These are phyloP conservation scores for Salarias fasciatus DNA, from an alignment of 2,797 vertebrate species.

Conservation along the genomic window DNA sequence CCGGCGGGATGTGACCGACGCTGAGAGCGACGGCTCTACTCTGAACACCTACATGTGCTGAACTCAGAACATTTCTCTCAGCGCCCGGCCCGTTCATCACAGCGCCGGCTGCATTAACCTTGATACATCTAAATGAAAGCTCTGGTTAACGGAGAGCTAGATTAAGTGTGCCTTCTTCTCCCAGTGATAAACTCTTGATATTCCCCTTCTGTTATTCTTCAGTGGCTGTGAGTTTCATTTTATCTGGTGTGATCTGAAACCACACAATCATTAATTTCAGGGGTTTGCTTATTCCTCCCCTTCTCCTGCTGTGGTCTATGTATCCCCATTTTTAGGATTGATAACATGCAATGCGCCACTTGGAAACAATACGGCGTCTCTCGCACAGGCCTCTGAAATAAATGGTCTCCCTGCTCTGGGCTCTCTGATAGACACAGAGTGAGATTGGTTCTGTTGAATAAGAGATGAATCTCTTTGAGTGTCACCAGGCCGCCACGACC, in stretches of 20 bases:
- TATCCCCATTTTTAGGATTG: constrained; percentile 68
- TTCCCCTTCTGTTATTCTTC: constrained; percentile 35
- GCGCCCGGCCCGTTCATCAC: constrained; percentile 27
- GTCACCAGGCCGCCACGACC: constrained; percentile 69
- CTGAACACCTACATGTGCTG: constrained; percentile 23
- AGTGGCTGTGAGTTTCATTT: constrained; percentile 38
- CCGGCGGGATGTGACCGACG: constrained; percentile 23
- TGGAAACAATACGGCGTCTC: constrained; percentile 60
- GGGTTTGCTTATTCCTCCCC: constrained; percentile 37
- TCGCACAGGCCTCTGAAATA: constrained; percentile 61
- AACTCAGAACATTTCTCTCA: constrained; percentile 29
- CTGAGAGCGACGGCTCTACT: constrained; percentile 4
- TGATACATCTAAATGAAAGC: constrained; percentile 48
- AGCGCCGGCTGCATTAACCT: constrained; percentile 47
- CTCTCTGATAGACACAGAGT: constrained; percentile 74
- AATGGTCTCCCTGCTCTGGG: constrained; percentile 62
- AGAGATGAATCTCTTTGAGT: constrained; percentile 78
- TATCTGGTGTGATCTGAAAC: constrained; percentile 59
- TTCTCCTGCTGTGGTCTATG: constrained; percentile 29
- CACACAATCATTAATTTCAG: constrained; percentile 57
- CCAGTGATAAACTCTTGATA: constrained; percentile 39
- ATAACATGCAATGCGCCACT: constrained; percentile 62
- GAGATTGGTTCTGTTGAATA: constrained; percentile 83
- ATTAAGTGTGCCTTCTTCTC: constrained; percentile 21
- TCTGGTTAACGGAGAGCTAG: constrained; percentile 33